A percentile compares a stretch with the other conserved stretches of the same genome.
These are phyloP conservation scores for Cataglyphis hispanica DNA, from an alignment of 1,140 invertebrate genomes.

Conservation along the genomic window DNA sequence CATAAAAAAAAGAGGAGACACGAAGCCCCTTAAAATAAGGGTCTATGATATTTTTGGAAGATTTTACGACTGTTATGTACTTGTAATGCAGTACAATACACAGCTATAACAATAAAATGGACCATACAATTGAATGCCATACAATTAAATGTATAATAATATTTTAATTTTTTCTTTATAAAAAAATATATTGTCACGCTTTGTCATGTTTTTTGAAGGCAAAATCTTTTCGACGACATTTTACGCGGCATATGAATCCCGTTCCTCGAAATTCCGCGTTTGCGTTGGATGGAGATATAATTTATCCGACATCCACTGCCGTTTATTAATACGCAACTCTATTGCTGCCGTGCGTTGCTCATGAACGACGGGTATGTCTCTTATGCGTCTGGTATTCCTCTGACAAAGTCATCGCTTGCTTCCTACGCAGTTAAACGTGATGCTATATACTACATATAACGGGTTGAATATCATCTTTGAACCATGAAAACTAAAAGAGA, in stretches of 20 bases:
- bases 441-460: too few relatives aligned
- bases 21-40: neutral
- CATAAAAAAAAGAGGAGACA: neutral
- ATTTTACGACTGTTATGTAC: neutral
- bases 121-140: neutral
- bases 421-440: conserved; percentile 11
- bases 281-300: conserved; percentile 22
- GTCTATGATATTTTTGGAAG: neutral
- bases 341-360: conserved; percentile 5
- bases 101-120: neutral
- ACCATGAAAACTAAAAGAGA: conserved; percentile 3
- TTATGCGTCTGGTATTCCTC: conserved; percentile 12
- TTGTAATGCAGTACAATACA: neutral
- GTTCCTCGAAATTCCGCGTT: neutral
- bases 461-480: too few relatives aligned
- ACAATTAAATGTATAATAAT: neutral
- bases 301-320: conserved; percentile 14
- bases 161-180: neutral
- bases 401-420: conserved; percentile 5
- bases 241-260: neutral
- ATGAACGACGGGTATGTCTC: conserved; percentile 11
- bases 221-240: conserved; percentile 9
- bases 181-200: neutral
- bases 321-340: conserved; percentile 37
- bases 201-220: neutral